A percentile compares a stretch with the other conserved stretches of the same genome.
Conservation (phyloP, 1,140 invertebrate species). For the Agrypnia vestita region DNA sequence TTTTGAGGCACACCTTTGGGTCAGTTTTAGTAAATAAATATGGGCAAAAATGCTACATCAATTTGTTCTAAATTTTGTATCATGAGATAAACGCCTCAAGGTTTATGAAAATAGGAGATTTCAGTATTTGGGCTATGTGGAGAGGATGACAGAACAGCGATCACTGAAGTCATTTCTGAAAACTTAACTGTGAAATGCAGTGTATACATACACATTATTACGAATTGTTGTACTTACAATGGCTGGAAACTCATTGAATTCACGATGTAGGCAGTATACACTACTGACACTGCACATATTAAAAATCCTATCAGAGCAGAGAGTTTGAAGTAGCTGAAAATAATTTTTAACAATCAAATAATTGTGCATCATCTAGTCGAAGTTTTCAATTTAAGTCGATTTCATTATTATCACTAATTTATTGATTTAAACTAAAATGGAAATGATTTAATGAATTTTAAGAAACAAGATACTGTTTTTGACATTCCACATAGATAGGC, state of each 20-base stretch:
- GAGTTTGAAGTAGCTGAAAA: slow-evolving; percentile 24
- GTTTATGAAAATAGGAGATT: background rate
- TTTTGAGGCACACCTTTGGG: background rate
- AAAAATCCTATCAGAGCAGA: background rate
- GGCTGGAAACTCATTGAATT: background rate
- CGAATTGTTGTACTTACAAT: slow-evolving; percentile 8
- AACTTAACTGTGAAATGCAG: background rate
- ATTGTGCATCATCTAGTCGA: background rate
- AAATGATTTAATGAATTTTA: background rate
- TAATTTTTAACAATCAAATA: background rate
- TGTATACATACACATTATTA: background rate
- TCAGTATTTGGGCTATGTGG: background rate
- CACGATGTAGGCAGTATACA: slow-evolving; percentile 17
- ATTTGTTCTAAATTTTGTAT: background rate
- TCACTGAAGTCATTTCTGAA: too few species aligned
- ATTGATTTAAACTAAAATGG: background rate
- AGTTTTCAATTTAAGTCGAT: background rate
- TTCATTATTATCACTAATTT: background rate
- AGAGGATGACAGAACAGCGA: too few species aligned
- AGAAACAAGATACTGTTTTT: too few species aligned
- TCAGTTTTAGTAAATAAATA: background rate
- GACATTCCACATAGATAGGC: too few species aligned
- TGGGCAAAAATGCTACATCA: background rate
- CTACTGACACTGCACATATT: background rate
- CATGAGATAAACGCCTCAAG: background rate